Percentiles rank a stretch among this genome's conserved stretches.
These are phyloP conservation scores for Amphiprion percula DNA, from an alignment of 2,113 vertebrate species.

Conservation along the genomic window DNA sequence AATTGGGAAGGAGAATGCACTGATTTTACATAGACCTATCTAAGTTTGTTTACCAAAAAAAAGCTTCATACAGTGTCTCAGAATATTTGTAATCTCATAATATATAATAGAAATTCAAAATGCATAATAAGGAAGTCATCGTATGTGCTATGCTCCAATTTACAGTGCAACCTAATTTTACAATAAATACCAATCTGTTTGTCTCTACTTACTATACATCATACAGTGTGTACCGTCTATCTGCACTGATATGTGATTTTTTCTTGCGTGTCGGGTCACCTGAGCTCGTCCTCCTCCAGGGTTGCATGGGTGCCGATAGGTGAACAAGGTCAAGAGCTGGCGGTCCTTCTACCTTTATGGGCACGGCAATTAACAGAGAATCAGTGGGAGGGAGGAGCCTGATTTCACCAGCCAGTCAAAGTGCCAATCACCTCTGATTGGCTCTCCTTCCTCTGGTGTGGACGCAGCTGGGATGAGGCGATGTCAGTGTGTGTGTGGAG, in stretches of 20 bases:
- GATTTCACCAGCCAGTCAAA: constrained; percentile 72
- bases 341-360: constrained; percentile 56
- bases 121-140: too few species aligned
- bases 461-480: constrained; percentile 27
- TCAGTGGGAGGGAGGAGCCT: constrained; percentile 66
- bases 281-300: constrained; percentile 54
- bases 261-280: constrained; percentile 49
- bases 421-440: constrained; percentile 78
- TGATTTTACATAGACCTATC: too few species aligned
- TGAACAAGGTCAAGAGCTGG: constrained; percentile 81
- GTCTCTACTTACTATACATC: neutral
- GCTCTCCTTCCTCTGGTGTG: constrained; percentile 52
- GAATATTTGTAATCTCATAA: too few species aligned
- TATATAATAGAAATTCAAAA: too few species aligned
- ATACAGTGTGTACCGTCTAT: neutral
- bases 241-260: constrained; percentile 41
- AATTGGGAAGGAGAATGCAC: too few species aligned
- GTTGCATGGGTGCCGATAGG: constrained; percentile 60
- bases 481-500: constrained; percentile 2
- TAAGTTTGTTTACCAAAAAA: too few species aligned
- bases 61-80: too few species aligned
- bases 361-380: constrained; percentile 78
- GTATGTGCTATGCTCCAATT: too few species aligned
- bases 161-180: too few species aligned
- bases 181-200: too few species aligned